Evolutionary conservation across 2,113 vertebrate genomes (phyloP).

Genomic region (Thunnus thynnus): DNA sequence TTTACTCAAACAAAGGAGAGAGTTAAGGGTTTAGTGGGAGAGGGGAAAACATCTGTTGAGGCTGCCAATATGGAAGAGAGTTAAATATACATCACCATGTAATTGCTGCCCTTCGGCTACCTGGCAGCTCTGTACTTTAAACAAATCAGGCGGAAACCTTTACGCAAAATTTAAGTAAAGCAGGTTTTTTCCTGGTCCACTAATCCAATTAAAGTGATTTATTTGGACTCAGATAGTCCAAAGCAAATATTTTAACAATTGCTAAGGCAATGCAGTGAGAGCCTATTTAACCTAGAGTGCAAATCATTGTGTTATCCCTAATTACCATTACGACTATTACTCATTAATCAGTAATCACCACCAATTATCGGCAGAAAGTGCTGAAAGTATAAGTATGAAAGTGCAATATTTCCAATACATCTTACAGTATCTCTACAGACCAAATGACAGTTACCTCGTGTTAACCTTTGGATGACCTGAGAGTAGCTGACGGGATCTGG

Average conservation of each 20-base stretch:
- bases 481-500: slow-evolving; percentile 9
- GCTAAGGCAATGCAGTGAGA: neutral
- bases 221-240: slow-evolving; percentile 18
- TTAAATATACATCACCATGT: slow-evolving; percentile 42
- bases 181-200: slow-evolving; percentile 2
- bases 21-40: neutral
- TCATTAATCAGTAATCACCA: neutral
- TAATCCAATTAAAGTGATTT: slow-evolving; percentile 50
- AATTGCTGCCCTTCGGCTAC: slow-evolving; percentile 39
- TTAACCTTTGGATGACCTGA: slow-evolving; percentile 47
- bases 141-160: slow-evolving; percentile 36
- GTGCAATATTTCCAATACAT: neutral
- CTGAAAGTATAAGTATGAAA: neutral
- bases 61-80: slow-evolving; percentile 18
- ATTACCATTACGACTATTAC: neutral
- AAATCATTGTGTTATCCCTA: neutral
- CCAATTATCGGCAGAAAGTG: neutral
- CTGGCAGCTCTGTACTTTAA: slow-evolving; percentile 51
- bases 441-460: neutral
- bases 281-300: neutral
- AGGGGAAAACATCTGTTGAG: slow-evolving; percentile 5
- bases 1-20: slow-evolving; percentile 34
- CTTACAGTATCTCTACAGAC: neutral
- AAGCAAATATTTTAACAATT: slow-evolving; percentile 24
- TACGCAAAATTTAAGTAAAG: slow-evolving; percentile 5